These are phyloP conservation scores for Xanthia togata DNA, from an alignment of 2,888 invertebrate species.

Conservation along the genomic window DNA sequence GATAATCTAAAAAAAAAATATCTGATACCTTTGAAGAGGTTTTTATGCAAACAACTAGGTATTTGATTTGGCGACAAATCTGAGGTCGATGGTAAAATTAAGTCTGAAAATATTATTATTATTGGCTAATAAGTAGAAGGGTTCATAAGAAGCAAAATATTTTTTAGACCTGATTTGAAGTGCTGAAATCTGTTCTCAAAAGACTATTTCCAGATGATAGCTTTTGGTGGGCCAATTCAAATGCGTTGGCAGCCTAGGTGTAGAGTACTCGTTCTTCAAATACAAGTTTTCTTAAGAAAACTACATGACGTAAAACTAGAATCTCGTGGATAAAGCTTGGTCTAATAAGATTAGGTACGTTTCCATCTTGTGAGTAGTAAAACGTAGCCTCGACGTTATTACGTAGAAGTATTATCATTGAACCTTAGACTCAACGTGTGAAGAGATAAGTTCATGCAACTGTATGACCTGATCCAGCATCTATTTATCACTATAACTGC, in stretches of 20 bases:
- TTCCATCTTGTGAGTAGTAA: too few species aligned
- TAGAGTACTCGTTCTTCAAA: too few species aligned
- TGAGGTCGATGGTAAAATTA: neutral
- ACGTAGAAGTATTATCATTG: neutral
- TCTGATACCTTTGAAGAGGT: neutral
- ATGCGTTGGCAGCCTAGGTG: neutral
- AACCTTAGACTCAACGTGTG: conserved; percentile 15
- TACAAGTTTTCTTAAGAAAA: too few species aligned
- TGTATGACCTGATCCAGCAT: conserved; percentile 23
- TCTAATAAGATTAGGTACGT: neutral
- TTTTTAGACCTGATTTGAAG: neutral
- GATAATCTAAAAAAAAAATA: neutral
- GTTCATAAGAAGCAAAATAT: neutral
- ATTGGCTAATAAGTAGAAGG: neutral
- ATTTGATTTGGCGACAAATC: neutral
- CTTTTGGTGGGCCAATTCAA: neutral
- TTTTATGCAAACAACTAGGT: neutral
- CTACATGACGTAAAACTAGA: neutral
- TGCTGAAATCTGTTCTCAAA: neutral
- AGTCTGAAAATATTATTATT: neutral
- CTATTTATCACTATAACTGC: neutral
- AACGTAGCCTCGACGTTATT: neutral
- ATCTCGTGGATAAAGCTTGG: too few species aligned
- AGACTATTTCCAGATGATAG: too few species aligned
- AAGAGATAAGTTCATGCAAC: conserved; percentile 16